A percentile compares a stretch with the other conserved stretches of the same genome.
phyloP scores from a whole-genome alignment of 2,113 vertebrate species.

The Notarius lentiginosus region DNA sequence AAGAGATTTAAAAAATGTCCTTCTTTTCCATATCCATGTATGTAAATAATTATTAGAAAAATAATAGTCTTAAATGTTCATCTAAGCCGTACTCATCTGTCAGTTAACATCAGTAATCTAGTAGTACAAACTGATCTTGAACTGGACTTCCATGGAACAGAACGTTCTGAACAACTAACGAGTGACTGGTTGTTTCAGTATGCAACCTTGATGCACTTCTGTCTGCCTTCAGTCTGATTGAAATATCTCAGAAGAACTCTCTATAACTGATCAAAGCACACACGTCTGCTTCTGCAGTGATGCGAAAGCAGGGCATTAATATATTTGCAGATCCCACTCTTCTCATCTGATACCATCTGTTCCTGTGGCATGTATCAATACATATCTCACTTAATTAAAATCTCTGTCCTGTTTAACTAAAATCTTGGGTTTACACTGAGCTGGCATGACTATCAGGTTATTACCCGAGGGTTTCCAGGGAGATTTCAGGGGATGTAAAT shows the following conservation, averaged over 20 bases:
- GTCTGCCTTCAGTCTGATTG: neutral
- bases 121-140: neutral
- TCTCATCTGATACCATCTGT: conserved; percentile 15
- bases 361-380: conserved; percentile 21
- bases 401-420: conserved; percentile 55
- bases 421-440: conserved; percentile 55
- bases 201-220: conserved; percentile 4
- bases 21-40: neutral
- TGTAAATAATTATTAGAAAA: neutral
- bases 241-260: conserved; percentile 7
- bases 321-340: conserved; percentile 25
- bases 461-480: conserved; percentile 66
- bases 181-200: neutral
- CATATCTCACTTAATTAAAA: conserved; percentile 47
- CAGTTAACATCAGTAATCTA: neutral
- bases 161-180: conserved; percentile 20
- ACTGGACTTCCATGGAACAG: neutral
- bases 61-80: neutral
- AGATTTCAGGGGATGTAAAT: conserved; percentile 30
- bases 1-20: neutral
- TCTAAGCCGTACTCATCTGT: neutral
- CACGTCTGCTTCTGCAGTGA: conserved; percentile 10
- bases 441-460: conserved; percentile 64
- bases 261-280: conserved; percentile 34
- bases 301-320: conserved; percentile 28